A percentile compares a stretch with the other conserved stretches of the same genome.
These are phyloP conservation scores for Cherax destructor DNA, from an alignment of 1,140 invertebrate species.

Conservation along the genomic window DNA sequence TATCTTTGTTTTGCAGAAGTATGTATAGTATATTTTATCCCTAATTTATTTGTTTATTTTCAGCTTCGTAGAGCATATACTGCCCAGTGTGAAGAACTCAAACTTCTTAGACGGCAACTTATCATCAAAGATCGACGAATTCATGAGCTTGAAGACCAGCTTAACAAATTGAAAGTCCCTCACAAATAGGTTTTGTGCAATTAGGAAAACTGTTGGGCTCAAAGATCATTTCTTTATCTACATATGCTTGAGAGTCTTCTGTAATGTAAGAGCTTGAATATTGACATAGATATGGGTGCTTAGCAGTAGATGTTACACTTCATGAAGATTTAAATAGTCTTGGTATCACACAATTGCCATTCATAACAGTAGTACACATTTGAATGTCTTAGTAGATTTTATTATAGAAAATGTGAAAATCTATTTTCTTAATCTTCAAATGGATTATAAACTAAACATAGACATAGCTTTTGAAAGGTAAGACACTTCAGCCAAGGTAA, in stretches of 20 bases:
- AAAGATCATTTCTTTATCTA: neutral
- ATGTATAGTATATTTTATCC: neutral
- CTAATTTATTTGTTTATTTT: neutral
- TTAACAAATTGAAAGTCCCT: conserved; percentile 43
- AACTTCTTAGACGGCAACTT: conserved; percentile 52
- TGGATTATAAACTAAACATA: neutral
- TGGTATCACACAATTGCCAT: neutral
- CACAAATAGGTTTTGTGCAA: conserved; percentile 21
- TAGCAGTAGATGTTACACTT: neutral
- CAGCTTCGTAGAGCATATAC: conserved; percentile 60
- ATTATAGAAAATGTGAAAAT: neutral
- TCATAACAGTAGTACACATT: neutral
- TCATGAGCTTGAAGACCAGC: conserved; percentile 58
- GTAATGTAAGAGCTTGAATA: neutral
- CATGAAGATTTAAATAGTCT: neutral
- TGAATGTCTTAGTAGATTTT: neutral
- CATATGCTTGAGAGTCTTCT: neutral
- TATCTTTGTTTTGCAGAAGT: neutral
- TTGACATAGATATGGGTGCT: neutral
- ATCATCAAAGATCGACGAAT: conserved; percentile 58
- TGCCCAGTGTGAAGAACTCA: conserved; percentile 62
- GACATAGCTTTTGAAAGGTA: neutral
- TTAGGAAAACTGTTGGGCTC: conserved; percentile 1
- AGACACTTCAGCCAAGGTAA: neutral
- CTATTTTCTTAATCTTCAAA: conserved; percentile 2